A percentile compares a stretch with the other conserved stretches of the same genome.
phyloP scores from a whole-genome alignment of 1,140 invertebrate species.

The Temnothorax longispinosus region DNA sequence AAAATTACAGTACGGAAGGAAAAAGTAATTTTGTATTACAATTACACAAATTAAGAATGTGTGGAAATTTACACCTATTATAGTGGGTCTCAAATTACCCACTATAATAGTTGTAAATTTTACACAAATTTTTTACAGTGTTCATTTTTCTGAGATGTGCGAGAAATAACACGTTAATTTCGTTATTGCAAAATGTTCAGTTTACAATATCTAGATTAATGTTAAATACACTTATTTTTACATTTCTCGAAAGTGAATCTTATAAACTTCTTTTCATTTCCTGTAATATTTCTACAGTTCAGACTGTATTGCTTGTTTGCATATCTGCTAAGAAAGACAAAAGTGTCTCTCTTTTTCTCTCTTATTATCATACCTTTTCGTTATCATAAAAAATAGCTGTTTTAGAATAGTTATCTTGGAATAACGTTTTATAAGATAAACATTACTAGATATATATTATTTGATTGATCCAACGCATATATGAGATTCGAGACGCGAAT shows the following conservation, averaged over 20 bases:
- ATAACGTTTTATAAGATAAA: not conserved
- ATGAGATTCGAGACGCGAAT: not conserved
- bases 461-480: not conserved
- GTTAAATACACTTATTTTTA: not conserved
- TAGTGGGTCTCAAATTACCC: no score
- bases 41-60: no score
- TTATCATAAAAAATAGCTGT: not conserved
- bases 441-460: conserved; percentile 1
- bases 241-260: conserved; percentile 25
- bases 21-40: no score
- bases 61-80: no score
- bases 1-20: no score
- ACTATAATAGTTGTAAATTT: no score
- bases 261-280: conserved; percentile 66
- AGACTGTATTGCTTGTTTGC: conserved; percentile 64
- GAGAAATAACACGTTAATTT: not conserved
- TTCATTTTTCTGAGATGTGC: not conserved
- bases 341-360: conserved; percentile 49
- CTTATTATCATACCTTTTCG: not conserved
- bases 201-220: conserved; percentile 16
- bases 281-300: conserved; percentile 56
- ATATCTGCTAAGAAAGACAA: conserved; percentile 55
- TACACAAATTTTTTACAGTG: no score
- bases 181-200: not conserved
- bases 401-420: not conserved